A percentile compares a stretch with the other conserved stretches of the same genome.
Conservation (phyloP, 1,140 invertebrate genomes). For the Drosophila micromelanica region DNA sequence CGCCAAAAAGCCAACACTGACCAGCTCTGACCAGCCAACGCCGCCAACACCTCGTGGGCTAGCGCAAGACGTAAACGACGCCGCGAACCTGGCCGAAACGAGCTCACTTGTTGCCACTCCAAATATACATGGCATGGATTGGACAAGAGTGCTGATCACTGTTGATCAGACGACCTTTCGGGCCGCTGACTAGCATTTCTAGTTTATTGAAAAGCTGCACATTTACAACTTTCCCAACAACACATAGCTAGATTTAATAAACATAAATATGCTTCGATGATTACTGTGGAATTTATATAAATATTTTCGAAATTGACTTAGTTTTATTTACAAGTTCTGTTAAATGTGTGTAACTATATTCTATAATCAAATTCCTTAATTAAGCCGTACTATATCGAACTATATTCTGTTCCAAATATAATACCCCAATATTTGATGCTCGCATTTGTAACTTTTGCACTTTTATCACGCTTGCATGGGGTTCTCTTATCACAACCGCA, state of each 20-base stretch:
- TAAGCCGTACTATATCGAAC: too few relatives aligned
- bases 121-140: conserved; percentile 1
- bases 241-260: not conserved
- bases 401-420: not conserved
- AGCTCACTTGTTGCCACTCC: conserved; percentile 8
- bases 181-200: conserved; percentile 10
- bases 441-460: conserved; percentile 9
- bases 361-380: too few relatives aligned
- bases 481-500: conserved; percentile 12
- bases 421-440: not conserved
- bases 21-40: conserved; percentile 2
- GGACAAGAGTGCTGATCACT: not conserved
- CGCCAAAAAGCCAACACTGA: too few relatives aligned
- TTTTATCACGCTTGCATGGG: conserved; percentile 27
- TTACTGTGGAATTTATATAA: too few relatives aligned
- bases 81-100: not conserved
- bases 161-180: conserved; percentile 17
- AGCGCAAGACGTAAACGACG: conserved; percentile 3
- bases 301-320: too few relatives aligned
- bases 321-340: too few relatives aligned
- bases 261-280: not conserved
- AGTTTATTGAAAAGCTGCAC: conserved; percentile 9
- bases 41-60: conserved; percentile 11
- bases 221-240: conserved; percentile 17
- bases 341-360: too few relatives aligned